Evolutionary conservation across 2,888 invertebrate genomes (phyloP).

Genomic region (Saturnia pavonia): DNA sequence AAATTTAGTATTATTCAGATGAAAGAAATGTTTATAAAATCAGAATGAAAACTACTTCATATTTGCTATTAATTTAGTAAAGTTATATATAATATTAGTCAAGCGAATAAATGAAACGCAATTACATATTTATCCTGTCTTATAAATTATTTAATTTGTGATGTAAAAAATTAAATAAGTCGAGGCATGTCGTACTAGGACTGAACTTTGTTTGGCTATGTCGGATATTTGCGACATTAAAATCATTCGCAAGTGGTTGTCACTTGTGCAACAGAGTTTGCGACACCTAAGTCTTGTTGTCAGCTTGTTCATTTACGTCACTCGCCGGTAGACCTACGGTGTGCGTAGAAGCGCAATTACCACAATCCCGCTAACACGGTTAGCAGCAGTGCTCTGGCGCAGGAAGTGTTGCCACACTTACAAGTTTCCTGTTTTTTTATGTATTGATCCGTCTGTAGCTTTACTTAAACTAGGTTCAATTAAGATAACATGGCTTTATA

Average conservation of each 20-base stretch:
- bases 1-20: too few relatives aligned
- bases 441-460: not conserved
- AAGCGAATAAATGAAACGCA: not conserved
- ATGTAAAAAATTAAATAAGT: conserved; percentile 8
- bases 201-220: conserved; percentile 16
- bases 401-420: conserved; percentile 26
- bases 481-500: not conserved
- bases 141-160: not conserved
- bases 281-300: conserved; percentile 7
- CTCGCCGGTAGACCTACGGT: conserved; percentile 12
- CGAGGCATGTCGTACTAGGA: not conserved
- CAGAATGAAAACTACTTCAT: too few relatives aligned
- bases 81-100: not conserved
- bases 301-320: conserved; percentile 16
- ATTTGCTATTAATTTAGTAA: not conserved
- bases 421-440: conserved; percentile 13
- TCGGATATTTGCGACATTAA: conserved; percentile 19
- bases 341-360: conserved; percentile 32
- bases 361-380: conserved; percentile 33
- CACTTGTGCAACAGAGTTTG: conserved; percentile 21
- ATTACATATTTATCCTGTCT: not conserved
- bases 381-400: conserved; percentile 32
- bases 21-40: too few relatives aligned
- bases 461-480: not conserved
- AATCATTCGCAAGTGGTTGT: conserved; percentile 20